Conservation (phyloP, 2,113 vertebrate species). For the Gobio gobio region DNA sequence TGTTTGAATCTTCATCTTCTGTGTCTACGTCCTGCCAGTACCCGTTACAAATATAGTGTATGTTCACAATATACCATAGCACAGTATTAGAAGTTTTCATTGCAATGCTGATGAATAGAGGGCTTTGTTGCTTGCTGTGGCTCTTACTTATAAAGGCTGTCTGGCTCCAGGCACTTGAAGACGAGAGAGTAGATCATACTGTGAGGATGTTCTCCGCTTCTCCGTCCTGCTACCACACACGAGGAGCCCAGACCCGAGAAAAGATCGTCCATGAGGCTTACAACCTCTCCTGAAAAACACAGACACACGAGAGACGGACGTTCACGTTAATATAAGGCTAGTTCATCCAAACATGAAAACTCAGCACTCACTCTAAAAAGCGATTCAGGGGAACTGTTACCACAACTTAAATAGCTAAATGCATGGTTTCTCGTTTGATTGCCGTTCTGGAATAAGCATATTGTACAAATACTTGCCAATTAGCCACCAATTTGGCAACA, state of each 20-base stretch:
- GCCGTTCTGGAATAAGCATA: too few species aligned
- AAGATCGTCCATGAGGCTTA: constrained; percentile 95
- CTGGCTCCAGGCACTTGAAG: constrained; percentile 98
- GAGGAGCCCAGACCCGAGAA: constrained; percentile 92
- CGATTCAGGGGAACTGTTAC: too few species aligned
- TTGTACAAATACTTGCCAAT: too few species aligned
- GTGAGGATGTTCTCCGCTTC: constrained; percentile 84
- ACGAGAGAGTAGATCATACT: constrained; percentile 90
- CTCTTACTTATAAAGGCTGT: constrained; percentile 97
- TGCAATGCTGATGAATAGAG: not conserved
- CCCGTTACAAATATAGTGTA: too few species aligned
- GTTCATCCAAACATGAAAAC: not conserved
- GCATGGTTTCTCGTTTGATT: too few species aligned
- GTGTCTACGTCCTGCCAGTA: too few species aligned
- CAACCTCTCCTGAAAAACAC: constrained; percentile 86
- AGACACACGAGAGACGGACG: constrained; percentile 29
- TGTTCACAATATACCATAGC: not conserved
- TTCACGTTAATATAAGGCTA: not conserved
- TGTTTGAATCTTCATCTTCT: too few species aligned
- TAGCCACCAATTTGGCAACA: too few species aligned
- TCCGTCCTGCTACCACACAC: constrained; percentile 92
- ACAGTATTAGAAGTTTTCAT: not conserved
- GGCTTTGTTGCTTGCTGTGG: not conserved
- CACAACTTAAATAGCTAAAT: too few species aligned
- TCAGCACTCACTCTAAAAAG: not conserved